Conservation (phyloP, 1,140 invertebrate genomes). For the Pteromalus puparum region DNA sequence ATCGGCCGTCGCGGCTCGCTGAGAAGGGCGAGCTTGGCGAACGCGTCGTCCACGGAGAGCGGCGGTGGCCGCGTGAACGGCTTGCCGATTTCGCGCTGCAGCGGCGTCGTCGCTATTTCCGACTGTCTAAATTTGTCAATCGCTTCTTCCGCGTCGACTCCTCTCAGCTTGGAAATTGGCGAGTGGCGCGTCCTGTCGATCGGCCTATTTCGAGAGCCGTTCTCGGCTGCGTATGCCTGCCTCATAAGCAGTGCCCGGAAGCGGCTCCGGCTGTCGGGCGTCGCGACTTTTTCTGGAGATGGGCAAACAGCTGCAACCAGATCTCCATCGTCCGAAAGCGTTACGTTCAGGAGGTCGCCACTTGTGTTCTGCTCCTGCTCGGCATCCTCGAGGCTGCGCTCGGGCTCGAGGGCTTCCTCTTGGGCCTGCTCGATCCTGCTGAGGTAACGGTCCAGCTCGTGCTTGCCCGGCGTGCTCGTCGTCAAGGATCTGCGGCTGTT, state of each 20-base stretch:
- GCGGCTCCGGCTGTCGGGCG: not conserved
- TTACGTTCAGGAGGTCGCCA: slow-evolving; percentile 66
- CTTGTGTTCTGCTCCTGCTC: slow-evolving; percentile 68
- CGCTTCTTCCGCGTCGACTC: not conserved
- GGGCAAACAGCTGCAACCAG: slow-evolving; percentile 23
- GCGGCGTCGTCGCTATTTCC: not conserved
- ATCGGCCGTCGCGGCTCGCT: not conserved
- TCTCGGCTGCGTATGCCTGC: not conserved
- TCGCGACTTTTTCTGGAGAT: slow-evolving; percentile 23
- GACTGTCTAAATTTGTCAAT: not conserved
- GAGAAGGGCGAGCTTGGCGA: not conserved
- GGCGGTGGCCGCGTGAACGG: not conserved
- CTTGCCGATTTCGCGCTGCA: not conserved
- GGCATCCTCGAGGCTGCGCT: slow-evolving; percentile 60
- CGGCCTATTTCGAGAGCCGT: not conserved
- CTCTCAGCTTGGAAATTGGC: not conserved
- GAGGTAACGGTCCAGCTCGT: slow-evolving; percentile 63
- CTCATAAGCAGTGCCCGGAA: not conserved
- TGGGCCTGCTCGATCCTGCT: slow-evolving; percentile 65
- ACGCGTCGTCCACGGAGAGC: not conserved
- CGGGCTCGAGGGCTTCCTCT: not conserved
- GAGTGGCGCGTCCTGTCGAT: not conserved
- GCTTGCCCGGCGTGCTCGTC: not conserved
- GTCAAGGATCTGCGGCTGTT: not conserved
- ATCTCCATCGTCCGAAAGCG: slow-evolving; percentile 62